Evolutionary conservation across 2,113 vertebrate species (phyloP), one percentile per base, ranked within the genome.

Genomic region (Thermophis baileyi): DNA sequence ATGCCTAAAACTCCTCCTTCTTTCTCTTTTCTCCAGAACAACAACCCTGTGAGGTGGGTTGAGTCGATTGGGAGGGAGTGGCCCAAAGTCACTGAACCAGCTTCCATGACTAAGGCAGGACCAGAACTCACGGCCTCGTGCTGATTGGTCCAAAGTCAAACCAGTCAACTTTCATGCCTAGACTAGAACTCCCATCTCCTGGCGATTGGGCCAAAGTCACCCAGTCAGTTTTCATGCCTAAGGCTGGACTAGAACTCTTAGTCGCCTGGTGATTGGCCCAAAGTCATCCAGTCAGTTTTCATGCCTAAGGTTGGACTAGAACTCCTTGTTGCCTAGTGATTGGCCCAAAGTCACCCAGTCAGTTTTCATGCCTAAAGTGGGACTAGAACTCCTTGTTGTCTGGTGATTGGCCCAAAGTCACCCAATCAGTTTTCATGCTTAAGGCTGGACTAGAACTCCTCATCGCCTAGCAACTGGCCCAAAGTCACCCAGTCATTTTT

Each of bases 331-430:
- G 0, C 11, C 60, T n/a, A 11, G 10, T 0, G 11, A 30, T n/a
- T 63, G 27, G 27, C 27, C 3, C 25, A 4, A 63, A 63, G 1
- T 30, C 10, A 30, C 3, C 10, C 57, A 27, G 27, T 12, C 7
- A 25, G 0, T 57, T 63, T 63, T 30, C 3, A 0, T n/a, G 11
- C 11, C 12, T 63, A 14, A n/a, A 4, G 27, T 1, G 1, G 1
- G 11, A 12, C 60, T 63, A n/a, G 60, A 63, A 30, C 24, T 57
- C 55, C 25, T 0, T 9, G 25, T 60, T 1, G 25, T 9, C 10
- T 60, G 57, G 57, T 9, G 3, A 60, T 60, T 16, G 11, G 12
- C 4, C 63, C 63, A n/a, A 69, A n/a, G 5, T 16, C 10, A 63
- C 4, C 10, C 27, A 63, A 10, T 63, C 27, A 30, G 3, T 63